A percentile compares a stretch with the other conserved stretches of the same genome.
Conservation (phyloP, 2,113 vertebrate genomes). For the Zootoca vivipara region DNA sequence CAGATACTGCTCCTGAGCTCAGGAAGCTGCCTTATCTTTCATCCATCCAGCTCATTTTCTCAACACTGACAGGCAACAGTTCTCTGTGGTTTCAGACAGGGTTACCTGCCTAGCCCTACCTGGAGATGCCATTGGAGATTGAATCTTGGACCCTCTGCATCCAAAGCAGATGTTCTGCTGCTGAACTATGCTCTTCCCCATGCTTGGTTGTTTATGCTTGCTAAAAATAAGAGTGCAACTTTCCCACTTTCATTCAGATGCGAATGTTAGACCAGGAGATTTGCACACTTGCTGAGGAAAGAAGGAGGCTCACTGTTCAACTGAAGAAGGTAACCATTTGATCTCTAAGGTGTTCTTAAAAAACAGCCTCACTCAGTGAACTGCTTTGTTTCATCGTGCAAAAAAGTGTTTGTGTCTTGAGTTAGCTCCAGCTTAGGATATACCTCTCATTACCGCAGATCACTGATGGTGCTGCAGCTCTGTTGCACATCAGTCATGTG, state of each 20-base stretch:
- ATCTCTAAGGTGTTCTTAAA: background rate
- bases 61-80: too few species aligned
- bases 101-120: too few species aligned
- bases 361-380: background rate
- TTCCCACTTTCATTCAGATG: constrained; percentile 64
- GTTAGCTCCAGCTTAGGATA: background rate
- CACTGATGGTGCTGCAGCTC: background rate
- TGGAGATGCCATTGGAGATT: too few species aligned
- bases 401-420: background rate
- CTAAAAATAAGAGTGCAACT: background rate
- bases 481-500: background rate
- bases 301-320: constrained; percentile 77
- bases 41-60: too few species aligned
- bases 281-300: constrained; percentile 73
- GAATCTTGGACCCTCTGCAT: too few species aligned
- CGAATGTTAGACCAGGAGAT: constrained; percentile 75
- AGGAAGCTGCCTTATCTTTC: too few species aligned
- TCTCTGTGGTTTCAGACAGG: too few species aligned
- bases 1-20: too few species aligned
- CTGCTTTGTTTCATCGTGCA: background rate
- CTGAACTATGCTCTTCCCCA: background rate
- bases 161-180: too few species aligned
- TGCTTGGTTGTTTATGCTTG: background rate
- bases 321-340: constrained; percentile 78
- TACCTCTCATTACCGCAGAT: background rate